Percentiles rank a stretch among this genome's conserved stretches.
Evolutionary conservation across 2,797 vertebrate species (phyloP).

Genomic region (Merluccius polli): DNA sequence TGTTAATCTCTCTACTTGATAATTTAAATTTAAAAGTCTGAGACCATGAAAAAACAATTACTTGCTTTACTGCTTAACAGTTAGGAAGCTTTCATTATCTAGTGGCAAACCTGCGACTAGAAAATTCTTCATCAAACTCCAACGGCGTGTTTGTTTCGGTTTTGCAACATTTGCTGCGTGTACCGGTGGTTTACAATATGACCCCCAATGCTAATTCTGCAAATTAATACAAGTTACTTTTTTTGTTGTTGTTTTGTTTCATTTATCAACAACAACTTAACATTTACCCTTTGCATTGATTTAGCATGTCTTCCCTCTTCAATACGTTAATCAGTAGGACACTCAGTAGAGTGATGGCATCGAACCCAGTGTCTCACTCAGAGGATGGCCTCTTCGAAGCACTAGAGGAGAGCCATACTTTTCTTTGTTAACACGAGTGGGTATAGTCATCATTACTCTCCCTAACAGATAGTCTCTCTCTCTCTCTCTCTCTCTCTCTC

Average conservation of each 20-base stretch:
- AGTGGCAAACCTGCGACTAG: constrained; percentile 55
- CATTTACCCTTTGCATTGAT: background rate
- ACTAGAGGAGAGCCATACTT: background rate
- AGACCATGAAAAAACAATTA: constrained; percentile 75
- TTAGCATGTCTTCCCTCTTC: background rate
- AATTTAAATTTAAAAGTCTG: constrained; percentile 63
- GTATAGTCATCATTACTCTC: background rate
- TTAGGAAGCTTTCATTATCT: constrained; percentile 66
- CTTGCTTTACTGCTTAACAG: constrained; percentile 70
- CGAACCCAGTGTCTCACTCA: background rate
- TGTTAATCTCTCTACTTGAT: constrained; percentile 63
- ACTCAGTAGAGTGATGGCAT: background rate
- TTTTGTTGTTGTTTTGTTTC: background rate
- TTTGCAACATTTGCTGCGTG: background rate
- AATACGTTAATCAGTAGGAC: background rate
- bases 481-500: background rate
- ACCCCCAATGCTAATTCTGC: background rate
- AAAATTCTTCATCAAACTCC: background rate
- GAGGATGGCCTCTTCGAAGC: background rate
- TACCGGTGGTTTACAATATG: background rate
- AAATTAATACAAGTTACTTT: background rate
- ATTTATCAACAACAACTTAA: background rate
- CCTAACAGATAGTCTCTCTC: background rate
- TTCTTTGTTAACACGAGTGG: background rate
- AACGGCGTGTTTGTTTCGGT: background rate